Evolutionary conservation across 2,113 vertebrate species (phyloP), one percentile per base, ranked within the genome.

Genomic region (Calidris pugnax): DNA sequence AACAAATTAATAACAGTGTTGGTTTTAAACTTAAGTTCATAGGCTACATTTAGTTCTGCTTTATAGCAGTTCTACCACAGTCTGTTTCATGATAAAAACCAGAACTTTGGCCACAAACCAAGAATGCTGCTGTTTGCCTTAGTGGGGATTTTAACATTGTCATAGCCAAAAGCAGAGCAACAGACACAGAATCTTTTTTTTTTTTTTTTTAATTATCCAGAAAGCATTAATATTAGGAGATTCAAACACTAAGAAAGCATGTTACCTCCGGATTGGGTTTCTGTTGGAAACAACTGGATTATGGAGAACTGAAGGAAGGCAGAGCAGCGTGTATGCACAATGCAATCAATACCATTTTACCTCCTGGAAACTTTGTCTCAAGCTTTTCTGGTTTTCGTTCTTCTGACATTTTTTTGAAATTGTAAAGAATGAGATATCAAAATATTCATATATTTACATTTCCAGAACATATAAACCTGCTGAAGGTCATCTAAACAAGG

Each of bases 51-150:
- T 94, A 45, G 93, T 96, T 94, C 68, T 63, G 23, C 59, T 94
- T 95, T 74, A 14, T 17, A 87, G 45, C 8, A 1, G 51, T 63
- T 93, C 88, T 85, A 67, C 27, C 69, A 68, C 45, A 79, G 86
- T 64, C 91, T 98, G 89, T 96, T 59, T 81, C 77, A 77, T 81
- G 91, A 96, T 50, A 77, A 91, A 97, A 93, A 87, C 0, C 91
- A 97, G 88, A 85, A 62, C 85, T 76, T 69, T 93, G 94, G 87
- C 97, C 60, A 62, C 69, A 97, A 95, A 90, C 78, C 93, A 98
- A 98, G 95, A 97, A 96, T 88, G 71, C 16, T 6, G 11, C 50
- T 85, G 59, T 95, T 95, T 89, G 20, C 81, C 86, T 87, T 75
- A 53, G 60, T 63, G 57, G 75, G 60, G 84, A 97, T 83, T 87